Base-by-base conservation (phyloP, 2,888 invertebrate species). In the Luffia ferchaultella region DNA sequence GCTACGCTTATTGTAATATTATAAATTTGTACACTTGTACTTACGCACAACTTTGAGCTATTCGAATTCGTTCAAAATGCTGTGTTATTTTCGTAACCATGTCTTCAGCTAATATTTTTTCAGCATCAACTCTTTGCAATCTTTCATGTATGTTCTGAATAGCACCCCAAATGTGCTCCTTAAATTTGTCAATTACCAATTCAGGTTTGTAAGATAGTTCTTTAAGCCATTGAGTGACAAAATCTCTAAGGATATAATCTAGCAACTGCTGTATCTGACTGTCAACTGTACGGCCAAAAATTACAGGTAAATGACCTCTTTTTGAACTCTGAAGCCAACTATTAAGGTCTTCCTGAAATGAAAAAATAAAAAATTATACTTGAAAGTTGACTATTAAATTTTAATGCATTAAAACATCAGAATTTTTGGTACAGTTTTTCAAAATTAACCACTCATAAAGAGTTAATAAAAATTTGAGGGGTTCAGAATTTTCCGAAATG, bases 61-160 rank as follows among this genome's bases (percentile, higher is more conserved):
- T 88, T 58, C 93, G 85, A 53, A 95, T 93, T 64, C 91, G 90
- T 65, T 93, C 93, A 77, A 96, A 92, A 85, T 96, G 96, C 53
- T 89, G 87, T 12, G 93, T 92, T 20, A 95, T 88, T 68, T 89
- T 91, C 54, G 88, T 89, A 1, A 94, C 90, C 85, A 95, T 90
- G 68, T 93, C 94, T 64, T 88, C 90, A 1, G 95, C 93, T 51
- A 95, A 86, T 50, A 96, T 79, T 72, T 92, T 93, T 49, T 94
- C 90, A 53, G 91, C 89, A 78, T 96, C 95, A 43, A 96, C 87
- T 62, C 89, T 87, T 5, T 87, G 80, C 42, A 93, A 76, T 58
- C 93, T 87, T 52, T 91, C 90, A 63, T 92, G 90, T 44, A 95
- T 73, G 57, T 74, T 82, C 64, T 90, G 90, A 57, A 95, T 86